Percentiles rank a stretch among this genome's conserved stretches.
Conservation (phyloP, 2,113 vertebrate species). For the Melospiza melodia region DNA sequence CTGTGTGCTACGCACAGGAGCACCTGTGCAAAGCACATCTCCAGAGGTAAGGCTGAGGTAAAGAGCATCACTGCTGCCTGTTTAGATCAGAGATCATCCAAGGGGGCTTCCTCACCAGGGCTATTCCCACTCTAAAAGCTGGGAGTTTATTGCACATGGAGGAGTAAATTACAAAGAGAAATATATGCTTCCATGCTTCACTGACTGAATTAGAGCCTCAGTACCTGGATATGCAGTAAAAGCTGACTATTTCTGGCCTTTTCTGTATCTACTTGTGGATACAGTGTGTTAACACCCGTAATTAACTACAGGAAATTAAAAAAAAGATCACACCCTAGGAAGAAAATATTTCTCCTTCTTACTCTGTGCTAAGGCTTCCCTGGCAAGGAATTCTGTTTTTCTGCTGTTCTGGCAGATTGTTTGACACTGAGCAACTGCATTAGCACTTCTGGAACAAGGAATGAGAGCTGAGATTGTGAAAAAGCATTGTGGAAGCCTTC, state of each 20-base stretch:
- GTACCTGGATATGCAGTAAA: neutral
- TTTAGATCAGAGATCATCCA: neutral
- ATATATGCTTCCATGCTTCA: neutral
- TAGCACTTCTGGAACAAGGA: neutral
- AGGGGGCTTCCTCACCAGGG: fast-evolving
- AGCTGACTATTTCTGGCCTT: neutral
- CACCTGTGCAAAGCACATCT: neutral
- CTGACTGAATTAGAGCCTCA: neutral
- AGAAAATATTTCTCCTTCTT: neutral
- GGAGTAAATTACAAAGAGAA: neutral
- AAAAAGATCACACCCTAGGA: neutral
- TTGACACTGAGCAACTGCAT: neutral
- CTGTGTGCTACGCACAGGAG: neutral
- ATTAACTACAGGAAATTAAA: neutral
- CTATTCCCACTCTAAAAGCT: neutral
- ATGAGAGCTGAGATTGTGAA: neutral
- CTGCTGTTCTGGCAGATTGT: neutral
- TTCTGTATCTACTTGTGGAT: neutral
- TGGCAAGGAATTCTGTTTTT: neutral
- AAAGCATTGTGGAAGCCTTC: neutral
- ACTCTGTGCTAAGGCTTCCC: neutral
- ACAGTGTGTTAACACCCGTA: neutral
- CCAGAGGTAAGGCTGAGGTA: neutral
- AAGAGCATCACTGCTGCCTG: neutral
- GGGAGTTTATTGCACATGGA: neutral